A percentile compares a stretch with the other conserved stretches of the same genome.
Evolutionary conservation across 2,113 vertebrate genomes (phyloP).

Genomic region (Chloroceryle aenea): DNA sequence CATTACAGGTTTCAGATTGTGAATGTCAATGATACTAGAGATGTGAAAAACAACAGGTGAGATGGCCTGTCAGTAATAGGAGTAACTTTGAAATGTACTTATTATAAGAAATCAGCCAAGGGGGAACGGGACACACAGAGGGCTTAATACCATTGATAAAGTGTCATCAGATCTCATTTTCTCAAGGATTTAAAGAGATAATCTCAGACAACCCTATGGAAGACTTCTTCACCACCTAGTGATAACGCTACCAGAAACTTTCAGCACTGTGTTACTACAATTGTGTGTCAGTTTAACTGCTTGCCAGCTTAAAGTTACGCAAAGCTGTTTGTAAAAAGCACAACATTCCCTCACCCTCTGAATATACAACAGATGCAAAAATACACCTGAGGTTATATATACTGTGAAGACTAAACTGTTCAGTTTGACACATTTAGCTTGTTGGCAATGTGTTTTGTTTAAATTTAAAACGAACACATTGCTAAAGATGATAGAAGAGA

Average conservation of each 20-base stretch:
- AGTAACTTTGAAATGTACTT: neutral
- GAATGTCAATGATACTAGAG: neutral
- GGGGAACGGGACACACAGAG: neutral
- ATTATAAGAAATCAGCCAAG: neutral
- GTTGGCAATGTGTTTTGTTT: constrained; percentile 22
- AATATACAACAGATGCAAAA: constrained; percentile 3
- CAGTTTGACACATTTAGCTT: constrained; percentile 19
- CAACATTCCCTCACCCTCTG: neutral
- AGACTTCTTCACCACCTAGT: neutral
- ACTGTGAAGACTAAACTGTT: constrained; percentile 10
- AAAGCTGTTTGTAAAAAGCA: constrained; percentile 8
- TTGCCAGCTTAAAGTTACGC: constrained; percentile 11
- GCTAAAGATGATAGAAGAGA: neutral
- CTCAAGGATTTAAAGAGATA: neutral
- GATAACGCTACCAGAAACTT: neutral
- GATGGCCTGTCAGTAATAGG: neutral
- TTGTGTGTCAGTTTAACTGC: neutral
- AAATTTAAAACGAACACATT: constrained; percentile 13
- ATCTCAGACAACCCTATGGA: neutral
- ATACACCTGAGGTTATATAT: neutral
- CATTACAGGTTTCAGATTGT: neutral
- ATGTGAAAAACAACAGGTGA: neutral
- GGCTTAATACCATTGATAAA: neutral
- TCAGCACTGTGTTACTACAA: neutral
- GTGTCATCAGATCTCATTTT: neutral